Evolutionary conservation across 2,888 invertebrate genomes (phyloP), one percentile per base, ranked within the genome.

Genomic region (Nasonovia ribisnigri): DNA sequence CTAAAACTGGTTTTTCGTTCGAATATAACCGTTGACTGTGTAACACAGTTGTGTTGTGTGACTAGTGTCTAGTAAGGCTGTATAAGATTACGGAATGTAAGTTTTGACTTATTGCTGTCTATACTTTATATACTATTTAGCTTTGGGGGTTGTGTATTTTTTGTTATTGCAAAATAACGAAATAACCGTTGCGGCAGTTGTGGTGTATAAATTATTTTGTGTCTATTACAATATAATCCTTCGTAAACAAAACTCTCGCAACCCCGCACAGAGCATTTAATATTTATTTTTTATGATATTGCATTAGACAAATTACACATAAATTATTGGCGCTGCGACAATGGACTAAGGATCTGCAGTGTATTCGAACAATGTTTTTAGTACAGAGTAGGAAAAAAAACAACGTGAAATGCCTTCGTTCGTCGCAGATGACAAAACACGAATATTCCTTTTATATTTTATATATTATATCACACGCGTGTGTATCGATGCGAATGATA

Each of bases 391-490:
- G 42, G 4, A 54, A n/a, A 91, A 42, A 6, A 54, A 13, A 91
- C 8, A 43, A 84, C 1, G 16, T 6, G 26, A 36, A 26, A 42
- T 84, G 67, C 26, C 13, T 36, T 24, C 48, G 5, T 88, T 42
- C 11, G 29, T 84, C 42, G 43, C 84, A 57, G 54, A 91, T 91
- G 91, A 54, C 77, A 43, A 91, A 84, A 43, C 51, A 29, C 6
- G 84, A 91, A 91, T 84, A 84, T 84, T 84, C n/a, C 8, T 91
- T 91, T n/a, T 91, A 42, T 54, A 57, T 57, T 89, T 57, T 29
- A n/a, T 88, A 29, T 24, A 51, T 51, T 42, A 60, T 20, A 88
- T 11, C 8, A 36, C 20, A 88, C n/a, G 36, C 26, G 26, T 36
- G 46, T 90, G 77, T 91, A 84, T 84, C 24, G 54, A 57, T 54